A percentile compares a stretch with the other conserved stretches of the same genome.
Evolutionary conservation across 2,113 vertebrate genomes (phyloP).

Genomic region (Azemiops feae): DNA sequence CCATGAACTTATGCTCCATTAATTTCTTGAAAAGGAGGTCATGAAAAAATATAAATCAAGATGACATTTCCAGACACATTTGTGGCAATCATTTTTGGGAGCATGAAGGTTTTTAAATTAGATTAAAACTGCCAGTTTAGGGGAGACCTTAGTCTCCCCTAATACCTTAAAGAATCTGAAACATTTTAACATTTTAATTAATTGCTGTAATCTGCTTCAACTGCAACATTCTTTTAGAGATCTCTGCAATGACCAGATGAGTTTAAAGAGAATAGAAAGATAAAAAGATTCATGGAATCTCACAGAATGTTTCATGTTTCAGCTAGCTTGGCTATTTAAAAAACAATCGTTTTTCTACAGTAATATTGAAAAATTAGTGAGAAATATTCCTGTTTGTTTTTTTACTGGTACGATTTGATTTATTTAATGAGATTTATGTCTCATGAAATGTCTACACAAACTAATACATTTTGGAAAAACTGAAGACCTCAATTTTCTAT

Average conservation of each 20-base stretch:
- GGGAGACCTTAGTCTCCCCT: neutral
- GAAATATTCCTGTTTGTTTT: neutral
- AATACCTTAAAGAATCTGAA: neutral
- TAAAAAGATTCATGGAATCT: constrained; percentile 34
- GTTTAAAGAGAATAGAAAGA: constrained; percentile 41
- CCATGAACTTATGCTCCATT: neutral
- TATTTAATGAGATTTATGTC: neutral
- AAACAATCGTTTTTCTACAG: neutral
- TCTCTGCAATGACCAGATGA: constrained; percentile 11
- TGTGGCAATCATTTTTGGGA: neutral
- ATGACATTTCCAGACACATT: constrained; percentile 26
- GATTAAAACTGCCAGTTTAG: constrained; percentile 27
- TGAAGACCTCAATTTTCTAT: neutral
- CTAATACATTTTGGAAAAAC: neutral
- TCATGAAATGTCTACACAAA: neutral
- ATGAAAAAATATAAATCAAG: constrained; percentile 9
- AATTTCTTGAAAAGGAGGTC: neutral
- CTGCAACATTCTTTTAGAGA: neutral
- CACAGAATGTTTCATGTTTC: constrained; percentile 8
- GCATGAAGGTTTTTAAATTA: constrained; percentile 1
- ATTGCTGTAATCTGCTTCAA: constrained; percentile 7
- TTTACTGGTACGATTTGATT: constrained; percentile 1
- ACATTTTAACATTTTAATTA: constrained; percentile 7
- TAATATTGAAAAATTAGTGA: neutral
- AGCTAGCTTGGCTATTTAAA: neutral